Evolutionary conservation across 2,797 vertebrate genomes (phyloP).

Genomic region (Leptoclinus maculatus): DNA sequence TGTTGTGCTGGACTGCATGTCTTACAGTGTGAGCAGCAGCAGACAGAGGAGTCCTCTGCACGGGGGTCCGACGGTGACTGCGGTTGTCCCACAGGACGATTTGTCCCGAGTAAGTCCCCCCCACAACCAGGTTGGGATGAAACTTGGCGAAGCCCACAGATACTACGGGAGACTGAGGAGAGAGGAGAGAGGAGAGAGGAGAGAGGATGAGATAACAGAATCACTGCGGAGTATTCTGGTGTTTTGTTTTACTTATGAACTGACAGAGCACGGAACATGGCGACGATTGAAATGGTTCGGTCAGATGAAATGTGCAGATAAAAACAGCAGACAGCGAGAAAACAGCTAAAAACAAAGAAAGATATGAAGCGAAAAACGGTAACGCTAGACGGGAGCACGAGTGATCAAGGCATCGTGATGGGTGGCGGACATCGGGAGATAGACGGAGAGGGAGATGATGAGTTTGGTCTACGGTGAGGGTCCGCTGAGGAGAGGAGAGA

Average conservation of each 20-base stretch:
- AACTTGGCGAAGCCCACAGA: constrained; percentile 97
- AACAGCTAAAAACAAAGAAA: constrained; percentile 38
- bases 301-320: constrained; percentile 32
- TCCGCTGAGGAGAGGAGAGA: constrained; percentile 63
- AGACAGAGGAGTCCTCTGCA: constrained; percentile 96
- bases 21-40: constrained; percentile 96
- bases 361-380: constrained; percentile 48
- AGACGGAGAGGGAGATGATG: constrained; percentile 67
- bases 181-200: no score
- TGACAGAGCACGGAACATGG: not conserved
- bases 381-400: constrained; percentile 43
- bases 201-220: not conserved
- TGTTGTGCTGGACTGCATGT: not conserved
- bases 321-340: constrained; percentile 45
- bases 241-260: constrained; percentile 12
- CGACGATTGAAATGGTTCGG: not conserved
- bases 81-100: constrained; percentile 99
- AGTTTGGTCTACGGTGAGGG: constrained; percentile 63
- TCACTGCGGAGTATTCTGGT: not conserved
- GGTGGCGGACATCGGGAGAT: constrained; percentile 69
- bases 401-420: constrained; percentile 66
- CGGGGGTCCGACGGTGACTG: constrained; percentile 95
- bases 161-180: constrained; percentile 93
- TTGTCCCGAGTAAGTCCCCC: constrained; percentile 96
- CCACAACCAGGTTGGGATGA: constrained; percentile 96